Base-by-base conservation (phyloP, 2,888 invertebrate genomes). In the Cryptocephalus primarius region DNA sequence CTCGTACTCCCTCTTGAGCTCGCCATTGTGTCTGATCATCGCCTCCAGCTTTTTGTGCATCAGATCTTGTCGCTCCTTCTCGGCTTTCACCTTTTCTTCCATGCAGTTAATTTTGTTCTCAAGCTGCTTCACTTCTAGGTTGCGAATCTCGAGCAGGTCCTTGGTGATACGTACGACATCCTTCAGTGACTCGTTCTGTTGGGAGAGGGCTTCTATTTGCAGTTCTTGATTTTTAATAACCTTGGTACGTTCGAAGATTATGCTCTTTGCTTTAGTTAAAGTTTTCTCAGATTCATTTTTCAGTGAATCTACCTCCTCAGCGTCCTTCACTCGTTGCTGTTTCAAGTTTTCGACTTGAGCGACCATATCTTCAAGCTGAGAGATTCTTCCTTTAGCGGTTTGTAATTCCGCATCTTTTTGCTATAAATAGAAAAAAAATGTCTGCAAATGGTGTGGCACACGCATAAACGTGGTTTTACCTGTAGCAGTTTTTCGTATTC, bases 141-240 rank as follows among this genome's bases (percentile, higher is more conserved):
- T 88, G 52, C 88, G 78, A 41, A 89, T 84, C 59, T 84, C 82
- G 14, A 89, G 67, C 60, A 89, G 71, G 57, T 88, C 86, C 64
- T 87, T 88, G 2, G 88, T 88, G 48, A 89, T 86, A 9, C 75
- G 69, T n/a, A 87, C 79, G 40, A 89, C 88, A 61, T 89, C 88
- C 64, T 87, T 88, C 33, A 88, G 71, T 1, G 88, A 85, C 39
- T 77, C 74, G 8, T 87, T 83, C 67, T 89, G 86, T 8, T 78
- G 77, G 32, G 72, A 77, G 42, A 85, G 67, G 0, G 86, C 86
- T 48, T 78, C 77, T 45, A 88, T 85, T 67, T 88, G 87, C 54
- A 84, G 73, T 62, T 88, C 88, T 61, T 88, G 85, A 64, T 85
- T 85, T 62, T 82, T 82, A 53, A 83, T 82, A 59, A 82, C 76